Base-by-base conservation (phyloP, 2,888 invertebrate genomes). In the Cephus pulcher region DNA sequence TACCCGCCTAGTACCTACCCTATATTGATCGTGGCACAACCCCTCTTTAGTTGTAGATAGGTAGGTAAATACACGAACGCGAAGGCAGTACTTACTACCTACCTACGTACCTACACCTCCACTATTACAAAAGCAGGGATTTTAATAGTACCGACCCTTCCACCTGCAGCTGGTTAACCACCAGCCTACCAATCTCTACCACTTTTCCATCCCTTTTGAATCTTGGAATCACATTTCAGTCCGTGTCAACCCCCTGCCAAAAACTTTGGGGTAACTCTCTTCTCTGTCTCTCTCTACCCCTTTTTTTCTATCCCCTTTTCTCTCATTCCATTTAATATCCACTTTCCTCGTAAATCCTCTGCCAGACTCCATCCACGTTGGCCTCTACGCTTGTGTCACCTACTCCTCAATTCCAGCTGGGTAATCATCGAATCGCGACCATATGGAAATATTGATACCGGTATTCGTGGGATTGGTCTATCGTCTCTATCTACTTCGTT, bases 1-100 rank as follows among this genome's bases (percentile, higher is more conserved):
- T 86, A 81, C 78, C 74, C 78, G 74, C 81, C 82, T 81, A 81
- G 76, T 85, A 86, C 87, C 85, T 82, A 85, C 87, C 86, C 88
- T 87, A 88, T 90, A 90, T 90, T 89, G 90, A 90, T 90, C 90
- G 89, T 83, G 86, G 84, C 85, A 84, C 85, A 86, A 88, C 86
- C 88, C 89, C 88, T 89, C 87, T 89, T 88, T 84, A 84, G 86
- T 82, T 79, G 83, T 70, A 70, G 70, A 86, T 87, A 85, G 84
- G 77, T 79, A 80, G 80, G 81, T 79, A 83, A 80, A 86, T 86
- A 87, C 86, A 87, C 88, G 87, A 85, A 84, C 85, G 81, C 76
- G 86, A 85, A 86, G 40, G 15, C 40, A 40, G 40, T 40, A 40
- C 40, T 40, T 40, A 40, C 40, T 40, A 40, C 40, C 40, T 69